phyloP scores from a whole-genome alignment of 2,797 vertebrate genomes.

The Simalia tracyae region DNA sequence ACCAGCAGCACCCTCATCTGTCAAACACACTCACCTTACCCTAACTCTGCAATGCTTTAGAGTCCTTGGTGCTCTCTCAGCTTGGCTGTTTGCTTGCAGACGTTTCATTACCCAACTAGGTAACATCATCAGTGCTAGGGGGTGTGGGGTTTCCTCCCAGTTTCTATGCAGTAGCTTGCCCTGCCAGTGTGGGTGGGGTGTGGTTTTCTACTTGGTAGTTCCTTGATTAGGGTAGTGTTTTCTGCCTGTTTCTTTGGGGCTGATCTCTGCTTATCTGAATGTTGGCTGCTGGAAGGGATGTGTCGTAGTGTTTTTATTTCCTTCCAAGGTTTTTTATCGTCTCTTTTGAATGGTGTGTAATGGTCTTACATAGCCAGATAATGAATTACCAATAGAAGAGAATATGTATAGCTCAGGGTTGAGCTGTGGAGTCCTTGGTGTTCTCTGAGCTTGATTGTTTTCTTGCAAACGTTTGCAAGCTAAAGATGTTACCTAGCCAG shows the following conservation, averaged over 20 bases:
- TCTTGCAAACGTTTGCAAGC: too few species aligned
- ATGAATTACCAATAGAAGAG: neutral
- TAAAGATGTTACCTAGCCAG: too few species aligned
- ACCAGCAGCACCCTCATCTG: neutral
- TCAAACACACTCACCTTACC: neutral
- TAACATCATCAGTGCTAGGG: neutral
- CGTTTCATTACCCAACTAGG: neutral
- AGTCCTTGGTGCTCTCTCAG: neutral
- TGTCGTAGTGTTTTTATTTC: neutral
- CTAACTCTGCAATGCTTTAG: neutral
- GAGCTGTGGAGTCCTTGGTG: too few species aligned
- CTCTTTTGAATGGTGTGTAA: neutral
- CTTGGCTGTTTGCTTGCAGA: neutral
- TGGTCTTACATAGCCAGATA: neutral
- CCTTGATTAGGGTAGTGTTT: neutral
- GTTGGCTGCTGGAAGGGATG: neutral
- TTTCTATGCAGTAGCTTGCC: neutral
- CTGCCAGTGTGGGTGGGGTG: neutral
- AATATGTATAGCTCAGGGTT: too few species aligned
- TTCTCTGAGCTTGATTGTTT: too few species aligned
- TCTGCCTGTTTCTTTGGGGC: neutral
- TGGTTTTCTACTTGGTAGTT: neutral
- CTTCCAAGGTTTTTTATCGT: neutral
- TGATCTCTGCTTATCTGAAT: neutral
- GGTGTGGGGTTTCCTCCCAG: neutral